Percentiles rank a stretch among this genome's conserved stretches.
These are phyloP conservation scores for Hypanus sabinus DNA, from an alignment of 2,113 vertebrate species.

Conservation along the genomic window DNA sequence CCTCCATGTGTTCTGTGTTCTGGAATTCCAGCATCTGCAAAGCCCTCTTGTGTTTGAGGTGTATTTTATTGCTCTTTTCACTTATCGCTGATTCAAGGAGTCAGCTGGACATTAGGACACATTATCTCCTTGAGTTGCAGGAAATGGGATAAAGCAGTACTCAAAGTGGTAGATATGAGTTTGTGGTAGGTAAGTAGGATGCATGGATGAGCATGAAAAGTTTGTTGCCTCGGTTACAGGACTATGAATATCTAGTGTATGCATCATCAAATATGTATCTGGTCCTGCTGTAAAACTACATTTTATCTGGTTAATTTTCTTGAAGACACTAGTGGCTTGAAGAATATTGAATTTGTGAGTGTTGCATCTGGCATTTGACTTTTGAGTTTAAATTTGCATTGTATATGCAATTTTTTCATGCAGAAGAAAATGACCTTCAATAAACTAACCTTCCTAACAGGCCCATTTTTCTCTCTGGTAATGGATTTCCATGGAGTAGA, in stretches of 20 bases:
- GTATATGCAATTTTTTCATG: neutral
- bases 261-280: neutral
- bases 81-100: neutral
- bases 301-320: neutral
- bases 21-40: no score
- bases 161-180: neutral
- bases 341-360: neutral
- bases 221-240: neutral
- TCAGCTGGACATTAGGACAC: neutral
- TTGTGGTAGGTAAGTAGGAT: neutral
- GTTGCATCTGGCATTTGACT: neutral
- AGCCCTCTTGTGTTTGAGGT: no score
- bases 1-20: no score
- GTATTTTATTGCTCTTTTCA: neutral
- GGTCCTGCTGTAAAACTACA: neutral
- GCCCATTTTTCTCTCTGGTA: neutral
- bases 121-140: neutral
- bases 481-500: neutral
- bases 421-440: neutral
- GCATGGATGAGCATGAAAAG: neutral
- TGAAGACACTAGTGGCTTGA: neutral
- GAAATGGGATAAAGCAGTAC: neutral
- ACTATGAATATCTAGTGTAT: neutral
- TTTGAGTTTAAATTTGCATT: neutral
- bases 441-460: neutral